Conservation (phyloP, 2,797 vertebrate species). For the Ciconia nigra region DNA sequence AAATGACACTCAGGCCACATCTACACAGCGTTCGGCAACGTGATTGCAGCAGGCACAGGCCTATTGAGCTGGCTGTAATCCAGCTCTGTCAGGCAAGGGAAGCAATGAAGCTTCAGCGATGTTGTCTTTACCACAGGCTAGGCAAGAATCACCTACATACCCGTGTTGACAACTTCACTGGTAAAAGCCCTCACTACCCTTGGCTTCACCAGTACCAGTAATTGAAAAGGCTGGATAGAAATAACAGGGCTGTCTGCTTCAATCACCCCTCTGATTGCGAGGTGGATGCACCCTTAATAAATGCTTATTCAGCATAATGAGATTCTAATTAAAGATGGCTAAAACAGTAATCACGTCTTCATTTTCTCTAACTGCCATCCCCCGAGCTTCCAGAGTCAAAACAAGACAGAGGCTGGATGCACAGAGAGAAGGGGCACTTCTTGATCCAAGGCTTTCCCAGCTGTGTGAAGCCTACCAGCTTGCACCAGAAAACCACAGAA, state of each 20-base stretch:
- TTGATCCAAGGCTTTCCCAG: background rate
- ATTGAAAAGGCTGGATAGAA: background rate
- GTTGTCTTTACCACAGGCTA: fast-evolving
- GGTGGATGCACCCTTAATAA: background rate
- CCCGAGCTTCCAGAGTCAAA: background rate
- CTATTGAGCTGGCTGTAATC: background rate
- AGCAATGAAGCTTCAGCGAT: background rate
- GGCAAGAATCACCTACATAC: background rate
- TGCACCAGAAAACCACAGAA: background rate
- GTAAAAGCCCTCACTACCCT: background rate
- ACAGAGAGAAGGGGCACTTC: background rate
- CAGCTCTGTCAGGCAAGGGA: background rate
- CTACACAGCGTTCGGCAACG: fast-evolving
- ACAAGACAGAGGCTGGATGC: background rate
- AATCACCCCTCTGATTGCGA: background rate
- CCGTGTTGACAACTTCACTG: fast-evolving
- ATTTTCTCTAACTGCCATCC: background rate
- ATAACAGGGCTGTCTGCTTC: background rate
- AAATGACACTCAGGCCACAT: background rate
- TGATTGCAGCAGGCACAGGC: background rate
- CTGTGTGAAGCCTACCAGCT: background rate
- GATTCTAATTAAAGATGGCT: background rate
- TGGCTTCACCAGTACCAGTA: fast-evolving
- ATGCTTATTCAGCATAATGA: slow-evolving; percentile 13
- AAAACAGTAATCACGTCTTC: background rate